phyloP scores from a whole-genome alignment of 2,888 invertebrate genomes.

The Emmelina monodactyla region DNA sequence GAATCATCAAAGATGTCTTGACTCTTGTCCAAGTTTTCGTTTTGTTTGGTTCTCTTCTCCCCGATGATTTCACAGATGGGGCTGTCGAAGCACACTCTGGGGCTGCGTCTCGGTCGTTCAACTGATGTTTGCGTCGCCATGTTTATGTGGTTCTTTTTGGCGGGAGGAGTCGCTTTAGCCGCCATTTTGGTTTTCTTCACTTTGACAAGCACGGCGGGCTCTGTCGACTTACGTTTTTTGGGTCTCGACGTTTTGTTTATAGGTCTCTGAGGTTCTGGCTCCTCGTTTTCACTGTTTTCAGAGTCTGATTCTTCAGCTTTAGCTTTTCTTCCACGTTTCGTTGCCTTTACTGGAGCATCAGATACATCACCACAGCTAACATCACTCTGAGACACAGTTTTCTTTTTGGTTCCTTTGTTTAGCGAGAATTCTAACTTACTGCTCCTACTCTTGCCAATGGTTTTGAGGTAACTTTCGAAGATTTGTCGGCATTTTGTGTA shows the following conservation, averaged over 20 bases:
- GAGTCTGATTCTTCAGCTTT: constrained; percentile 13
- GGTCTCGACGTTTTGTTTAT: constrained; percentile 19
- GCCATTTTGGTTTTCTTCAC: constrained; percentile 39
- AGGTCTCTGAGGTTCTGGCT: constrained; percentile 23
- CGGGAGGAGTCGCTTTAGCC: constrained; percentile 44
- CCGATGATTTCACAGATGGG: constrained; percentile 40
- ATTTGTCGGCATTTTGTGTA: constrained; percentile 75
- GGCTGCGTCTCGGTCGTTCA: constrained; percentile 30
- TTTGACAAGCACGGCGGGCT: constrained; percentile 32
- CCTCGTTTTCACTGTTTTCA: constrained; percentile 32
- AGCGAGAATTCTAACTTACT: constrained; percentile 68
- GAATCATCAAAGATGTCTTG: constrained; percentile 57
- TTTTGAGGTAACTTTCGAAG: constrained; percentile 71
- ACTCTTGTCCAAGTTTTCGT: constrained; percentile 33
- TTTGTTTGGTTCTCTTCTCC: constrained; percentile 20
- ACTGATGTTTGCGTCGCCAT: constrained; percentile 50
- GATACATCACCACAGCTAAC: constrained; percentile 14
- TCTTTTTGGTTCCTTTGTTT: constrained; percentile 24
- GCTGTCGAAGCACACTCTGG: constrained; percentile 44
- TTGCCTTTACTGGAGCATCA: constrained; percentile 15
- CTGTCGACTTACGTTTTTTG: constrained; percentile 38
- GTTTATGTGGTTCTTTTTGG: constrained; percentile 41
- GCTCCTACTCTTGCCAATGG: constrained; percentile 59
- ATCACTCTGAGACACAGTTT: constrained; percentile 14
- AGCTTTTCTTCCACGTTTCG: constrained; percentile 19